Base-by-base conservation (phyloP, 2,797 vertebrate species). In the Pogonophryne albipinna region DNA sequence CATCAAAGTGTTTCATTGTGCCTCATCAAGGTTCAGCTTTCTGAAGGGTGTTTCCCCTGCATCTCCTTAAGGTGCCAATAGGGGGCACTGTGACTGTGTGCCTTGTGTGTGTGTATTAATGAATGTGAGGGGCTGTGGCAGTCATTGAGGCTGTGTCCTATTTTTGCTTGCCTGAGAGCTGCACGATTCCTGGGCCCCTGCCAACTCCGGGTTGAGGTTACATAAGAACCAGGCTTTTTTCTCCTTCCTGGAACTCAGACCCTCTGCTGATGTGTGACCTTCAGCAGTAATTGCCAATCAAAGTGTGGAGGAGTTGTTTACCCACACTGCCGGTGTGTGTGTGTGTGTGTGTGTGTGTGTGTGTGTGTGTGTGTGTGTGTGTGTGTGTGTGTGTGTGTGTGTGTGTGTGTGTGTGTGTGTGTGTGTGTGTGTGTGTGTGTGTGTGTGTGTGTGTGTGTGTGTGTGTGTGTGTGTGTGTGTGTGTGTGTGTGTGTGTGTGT, bases 231-330 rank as follows among this genome's bases (percentile, higher is more conserved):
- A 75, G 82, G 93, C 91, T 95, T 95, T 93, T 92, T 89, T 94
- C 42, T 94, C 83, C 95, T 93, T 90, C 96, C 97, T 98, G 97
- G 97, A 99, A 98, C 96, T 85, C 89, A 89, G 88, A 87, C 89
- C 71, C 78, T 81, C 94, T 82, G 90, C 96, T 96, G 96, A 94
- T 97, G 96, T 96, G 95, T 97, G 97, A 99, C 97, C 97, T 99
- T 99, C 96, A 97, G 94, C 94, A 69, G 94, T 93, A 95, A 96
- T 95, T 96, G 96, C 96, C 96, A 97, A 94, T 95, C 90, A 96
- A 95, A 83, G 93, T 93, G 93, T 83, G 71, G 85, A 69, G 86
- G 93, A 92, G 94, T 94, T 96, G 96, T 97, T 98, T 96, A 95
- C 95, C 89, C 95, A 93, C 87, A 49, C 45, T 53, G 71, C 14